Percentiles rank a stretch among this genome's conserved stretches.
Evolutionary conservation across 2,113 vertebrate species (phyloP).

Genomic region (Struthidea cinerea): DNA sequence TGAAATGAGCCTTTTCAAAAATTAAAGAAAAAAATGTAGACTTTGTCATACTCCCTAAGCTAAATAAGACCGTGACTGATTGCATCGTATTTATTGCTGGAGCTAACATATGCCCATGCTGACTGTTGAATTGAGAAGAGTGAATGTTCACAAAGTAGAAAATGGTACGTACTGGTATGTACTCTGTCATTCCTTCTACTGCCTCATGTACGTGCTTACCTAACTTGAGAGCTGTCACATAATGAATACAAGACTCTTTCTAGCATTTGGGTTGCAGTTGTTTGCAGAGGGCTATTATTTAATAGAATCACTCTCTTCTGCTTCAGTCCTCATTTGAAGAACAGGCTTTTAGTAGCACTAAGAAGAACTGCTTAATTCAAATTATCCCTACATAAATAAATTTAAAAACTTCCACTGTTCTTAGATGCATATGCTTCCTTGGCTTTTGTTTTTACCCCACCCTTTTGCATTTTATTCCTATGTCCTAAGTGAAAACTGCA

Average conservation of each 20-base stretch:
- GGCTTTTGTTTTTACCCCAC: conserved; percentile 29
- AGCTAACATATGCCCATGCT: not conserved
- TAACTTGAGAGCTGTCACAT: not conserved
- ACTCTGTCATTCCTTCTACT: not conserved
- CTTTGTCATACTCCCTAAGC: not conserved
- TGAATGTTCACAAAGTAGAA: not conserved
- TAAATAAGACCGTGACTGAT: not conserved
- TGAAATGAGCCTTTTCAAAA: not conserved
- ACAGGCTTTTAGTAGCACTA: conserved; percentile 34
- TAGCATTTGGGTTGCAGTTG: not conserved
- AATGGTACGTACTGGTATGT: not conserved
- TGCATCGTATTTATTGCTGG: not conserved
- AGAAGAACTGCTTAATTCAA: conserved; percentile 29
- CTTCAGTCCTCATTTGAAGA: conserved; percentile 26
- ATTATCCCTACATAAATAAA: not conserved
- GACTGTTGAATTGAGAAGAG: not conserved
- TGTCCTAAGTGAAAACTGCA: conserved; percentile 33
- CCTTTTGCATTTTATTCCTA: conserved; percentile 45
- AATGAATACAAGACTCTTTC: not conserved
- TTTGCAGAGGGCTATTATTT: not conserved
- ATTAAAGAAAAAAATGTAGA: accelerated
- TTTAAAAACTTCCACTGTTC: not conserved
- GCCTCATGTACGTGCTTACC: accelerated
- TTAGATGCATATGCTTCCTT: conserved; percentile 36
- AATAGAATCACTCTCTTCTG: not conserved